A percentile compares a stretch with the other conserved stretches of the same genome.
Evolutionary conservation across 2,888 invertebrate genomes (phyloP).

Genomic region (Drymonia ruficornis): DNA sequence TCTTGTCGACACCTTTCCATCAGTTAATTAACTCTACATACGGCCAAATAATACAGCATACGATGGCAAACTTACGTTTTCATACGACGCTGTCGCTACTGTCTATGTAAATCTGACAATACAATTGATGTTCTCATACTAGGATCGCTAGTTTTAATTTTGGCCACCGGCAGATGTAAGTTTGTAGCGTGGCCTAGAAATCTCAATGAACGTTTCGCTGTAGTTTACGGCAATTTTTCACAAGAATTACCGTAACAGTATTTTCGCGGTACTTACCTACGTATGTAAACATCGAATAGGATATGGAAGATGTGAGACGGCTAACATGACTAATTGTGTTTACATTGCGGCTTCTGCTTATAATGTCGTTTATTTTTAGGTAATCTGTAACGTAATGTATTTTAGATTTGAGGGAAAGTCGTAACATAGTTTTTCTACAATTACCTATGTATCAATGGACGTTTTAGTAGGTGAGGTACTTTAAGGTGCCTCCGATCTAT

Average conservation of each 20-base stretch:
- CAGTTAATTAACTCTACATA: background rate
- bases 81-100: background rate
- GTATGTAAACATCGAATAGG: constrained; percentile 15
- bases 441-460: no score
- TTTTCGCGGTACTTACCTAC: constrained; percentile 14
- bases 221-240: constrained; percentile 25
- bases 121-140: background rate
- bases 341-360: constrained; percentile 21
- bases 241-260: constrained; percentile 26
- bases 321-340: constrained; percentile 12
- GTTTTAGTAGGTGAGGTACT: no score
- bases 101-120: background rate
- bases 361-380: constrained; percentile 9
- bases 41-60: no score
- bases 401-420: constrained; percentile 4
- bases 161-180: background rate
- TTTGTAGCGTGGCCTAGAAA: constrained; percentile 27
- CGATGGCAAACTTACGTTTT: background rate
- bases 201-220: constrained; percentile 27
- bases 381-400: constrained; percentile 18
- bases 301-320: constrained; percentile 3
- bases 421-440: no score
- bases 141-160: background rate
- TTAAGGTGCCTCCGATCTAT: no score
- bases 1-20: background rate